Percentiles rank a stretch among this genome's conserved stretches.
Evolutionary conservation across 2,797 vertebrate genomes (phyloP).

Genomic region (Manis javanica): DNA sequence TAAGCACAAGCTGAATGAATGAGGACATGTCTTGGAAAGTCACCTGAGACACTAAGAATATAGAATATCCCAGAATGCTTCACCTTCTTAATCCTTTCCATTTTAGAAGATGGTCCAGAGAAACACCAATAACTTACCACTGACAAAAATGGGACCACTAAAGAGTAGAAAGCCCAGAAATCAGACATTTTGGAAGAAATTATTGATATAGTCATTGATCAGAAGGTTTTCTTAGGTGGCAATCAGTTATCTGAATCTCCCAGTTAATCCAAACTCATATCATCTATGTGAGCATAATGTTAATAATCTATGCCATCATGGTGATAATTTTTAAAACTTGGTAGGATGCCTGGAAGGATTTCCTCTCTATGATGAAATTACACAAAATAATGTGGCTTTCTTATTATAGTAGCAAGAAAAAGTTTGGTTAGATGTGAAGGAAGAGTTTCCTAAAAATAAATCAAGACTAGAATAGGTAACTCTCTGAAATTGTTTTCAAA

Average conservation of each 20-base stretch:
- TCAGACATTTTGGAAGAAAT: not conserved
- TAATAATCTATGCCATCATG: not conserved
- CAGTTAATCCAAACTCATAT: not conserved
- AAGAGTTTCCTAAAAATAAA: not conserved
- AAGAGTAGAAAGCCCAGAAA: not conserved
- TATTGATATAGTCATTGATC: not conserved
- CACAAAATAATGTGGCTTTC: not conserved
- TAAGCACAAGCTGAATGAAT: not conserved
- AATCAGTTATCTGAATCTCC: not conserved
- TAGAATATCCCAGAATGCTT: not conserved
- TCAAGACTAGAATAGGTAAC: not conserved
- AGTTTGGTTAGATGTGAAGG: not conserved
- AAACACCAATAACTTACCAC: not conserved
- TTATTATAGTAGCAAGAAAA: not conserved
- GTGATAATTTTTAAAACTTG: not conserved
- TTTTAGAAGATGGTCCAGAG: not conserved
- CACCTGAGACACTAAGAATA: not conserved
- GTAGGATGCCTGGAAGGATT: not conserved
- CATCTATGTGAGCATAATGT: not conserved
- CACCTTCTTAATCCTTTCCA: not conserved
- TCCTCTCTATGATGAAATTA: not conserved
- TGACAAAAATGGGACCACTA: not conserved
- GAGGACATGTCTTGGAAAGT: not conserved
- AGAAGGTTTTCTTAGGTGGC: not conserved
- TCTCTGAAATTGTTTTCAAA: not conserved